These are phyloP conservation scores for Propithecus perrieri DNA, from an alignment of 2,797 vertebrate species.

Conservation along the genomic window DNA sequence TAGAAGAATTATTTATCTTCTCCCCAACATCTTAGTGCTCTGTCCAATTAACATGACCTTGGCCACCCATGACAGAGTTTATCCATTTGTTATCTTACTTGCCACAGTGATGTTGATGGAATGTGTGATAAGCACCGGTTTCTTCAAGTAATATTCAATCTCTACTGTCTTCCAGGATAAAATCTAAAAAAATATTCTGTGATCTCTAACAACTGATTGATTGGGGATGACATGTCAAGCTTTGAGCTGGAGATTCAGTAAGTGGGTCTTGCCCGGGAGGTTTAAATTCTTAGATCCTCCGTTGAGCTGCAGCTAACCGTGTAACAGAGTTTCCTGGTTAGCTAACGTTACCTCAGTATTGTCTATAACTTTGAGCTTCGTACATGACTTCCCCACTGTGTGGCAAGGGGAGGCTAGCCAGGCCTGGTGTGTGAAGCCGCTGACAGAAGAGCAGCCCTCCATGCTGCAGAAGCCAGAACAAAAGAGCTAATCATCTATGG, in stretches of 20 bases:
- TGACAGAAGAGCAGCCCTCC: slow-evolving; percentile 65
- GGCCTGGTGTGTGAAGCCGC: slow-evolving; percentile 60
- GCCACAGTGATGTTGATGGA: slow-evolving; percentile 71
- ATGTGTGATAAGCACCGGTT: slow-evolving; percentile 62
- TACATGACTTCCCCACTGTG: slow-evolving; percentile 13
- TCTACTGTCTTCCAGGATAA: slow-evolving; percentile 39
- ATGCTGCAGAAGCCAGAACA: slow-evolving; percentile 56
- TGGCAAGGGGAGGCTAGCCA: slow-evolving; percentile 54
- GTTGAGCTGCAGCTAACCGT: slow-evolving; percentile 49
- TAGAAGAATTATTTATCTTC: slow-evolving; percentile 52
- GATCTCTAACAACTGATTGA: slow-evolving; percentile 86
- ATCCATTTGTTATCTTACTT: not conserved
- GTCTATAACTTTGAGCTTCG: slow-evolving; percentile 65
- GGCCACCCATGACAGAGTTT: slow-evolving; percentile 59
- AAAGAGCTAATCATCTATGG: slow-evolving; percentile 78
- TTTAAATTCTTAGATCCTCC: slow-evolving; percentile 65
- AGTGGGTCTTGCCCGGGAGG: slow-evolving; percentile 81
- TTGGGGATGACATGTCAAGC: slow-evolving; percentile 88
- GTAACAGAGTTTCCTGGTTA: slow-evolving; percentile 62
- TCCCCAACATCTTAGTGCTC: not conserved
- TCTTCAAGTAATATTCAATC: not conserved
- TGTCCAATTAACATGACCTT: slow-evolving; percentile 45
- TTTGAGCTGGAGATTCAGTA: slow-evolving; percentile 86
- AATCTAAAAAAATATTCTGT: slow-evolving; percentile 75
- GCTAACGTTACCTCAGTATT: slow-evolving; percentile 53